Evolutionary conservation across 2,888 invertebrate species (phyloP).

Genomic region (Pantelozetes paolii): DNA sequence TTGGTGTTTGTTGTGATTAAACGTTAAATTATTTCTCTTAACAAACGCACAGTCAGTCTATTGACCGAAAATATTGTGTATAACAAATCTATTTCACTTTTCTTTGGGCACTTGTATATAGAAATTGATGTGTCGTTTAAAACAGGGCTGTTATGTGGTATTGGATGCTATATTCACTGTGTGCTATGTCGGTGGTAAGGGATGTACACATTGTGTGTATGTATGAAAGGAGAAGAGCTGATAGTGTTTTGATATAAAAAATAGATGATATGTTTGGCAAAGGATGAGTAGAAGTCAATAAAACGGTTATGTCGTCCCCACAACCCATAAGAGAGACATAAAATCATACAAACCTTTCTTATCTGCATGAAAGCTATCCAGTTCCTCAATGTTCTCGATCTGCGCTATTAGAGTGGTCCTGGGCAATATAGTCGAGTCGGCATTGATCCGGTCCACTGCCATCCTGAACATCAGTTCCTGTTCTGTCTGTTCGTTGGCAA

Average conservation of each 20-base stretch:
- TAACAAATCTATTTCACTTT: background rate
- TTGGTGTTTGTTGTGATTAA: background rate
- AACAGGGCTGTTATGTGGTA: background rate
- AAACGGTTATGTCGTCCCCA: background rate
- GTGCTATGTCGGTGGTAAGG: background rate
- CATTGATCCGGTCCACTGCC: conserved; percentile 84
- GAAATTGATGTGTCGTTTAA: conserved; percentile 7
- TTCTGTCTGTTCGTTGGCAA: conserved; percentile 47
- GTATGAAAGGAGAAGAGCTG: background rate
- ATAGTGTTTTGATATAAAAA: no score
- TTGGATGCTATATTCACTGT: conserved; percentile 1
- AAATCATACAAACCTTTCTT: conserved; percentile 69
- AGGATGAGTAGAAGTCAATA: background rate
- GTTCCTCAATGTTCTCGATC: conserved; percentile 80
- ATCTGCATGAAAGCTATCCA: conserved; percentile 89
- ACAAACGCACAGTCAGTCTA: background rate
- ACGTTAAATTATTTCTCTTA: background rate
- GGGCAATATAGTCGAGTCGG: conserved; percentile 66
- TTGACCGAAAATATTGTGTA: background rate
- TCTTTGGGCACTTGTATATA: no score
- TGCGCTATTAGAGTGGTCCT: conserved; percentile 81
- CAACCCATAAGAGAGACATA: no score
- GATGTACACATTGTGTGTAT: background rate
- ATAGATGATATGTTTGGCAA: background rate
- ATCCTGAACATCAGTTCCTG: conserved; percentile 80